These are phyloP conservation scores for Meiosimyza platycephala DNA, from an alignment of 2,888 invertebrate species.

Conservation along the genomic window DNA sequence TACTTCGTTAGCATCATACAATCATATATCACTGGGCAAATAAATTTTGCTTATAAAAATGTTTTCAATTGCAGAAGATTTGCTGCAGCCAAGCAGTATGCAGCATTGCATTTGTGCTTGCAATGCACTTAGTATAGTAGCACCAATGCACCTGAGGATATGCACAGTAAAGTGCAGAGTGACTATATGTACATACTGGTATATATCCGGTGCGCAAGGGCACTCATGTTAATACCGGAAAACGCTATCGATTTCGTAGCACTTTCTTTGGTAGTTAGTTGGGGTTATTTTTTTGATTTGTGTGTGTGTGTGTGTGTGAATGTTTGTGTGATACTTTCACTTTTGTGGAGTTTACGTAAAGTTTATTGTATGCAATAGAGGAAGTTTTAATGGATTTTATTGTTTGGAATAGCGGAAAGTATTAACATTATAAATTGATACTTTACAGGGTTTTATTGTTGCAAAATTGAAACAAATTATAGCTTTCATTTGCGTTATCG, in stretches of 20 bases:
- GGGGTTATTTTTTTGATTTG: too few relatives aligned
- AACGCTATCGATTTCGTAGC: slow-evolving; percentile 13
- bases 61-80: slow-evolving; percentile 33
- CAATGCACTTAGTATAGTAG: too few relatives aligned
- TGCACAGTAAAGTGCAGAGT: not conserved
- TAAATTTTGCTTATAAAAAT: slow-evolving; percentile 36
- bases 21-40: slow-evolving; percentile 26
- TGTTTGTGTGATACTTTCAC: not conserved
- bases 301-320: not conserved
- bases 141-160: slow-evolving; percentile 19
- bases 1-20: not conserved
- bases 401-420: too few relatives aligned
- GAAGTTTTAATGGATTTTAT: too few relatives aligned
- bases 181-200: too few relatives aligned
- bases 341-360: not conserved
- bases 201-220: not conserved
- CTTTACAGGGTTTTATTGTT: too few relatives aligned
- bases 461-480: too few relatives aligned
- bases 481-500: too few relatives aligned
- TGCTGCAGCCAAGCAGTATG: slow-evolving; percentile 2
- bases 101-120: not conserved
- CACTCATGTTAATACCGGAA: slow-evolving; percentile 11
- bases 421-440: too few relatives aligned
- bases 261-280: not conserved
- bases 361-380: too few relatives aligned